Evolutionary conservation across 2,888 invertebrate species (phyloP).

Genomic region (Clanis bilineata): DNA sequence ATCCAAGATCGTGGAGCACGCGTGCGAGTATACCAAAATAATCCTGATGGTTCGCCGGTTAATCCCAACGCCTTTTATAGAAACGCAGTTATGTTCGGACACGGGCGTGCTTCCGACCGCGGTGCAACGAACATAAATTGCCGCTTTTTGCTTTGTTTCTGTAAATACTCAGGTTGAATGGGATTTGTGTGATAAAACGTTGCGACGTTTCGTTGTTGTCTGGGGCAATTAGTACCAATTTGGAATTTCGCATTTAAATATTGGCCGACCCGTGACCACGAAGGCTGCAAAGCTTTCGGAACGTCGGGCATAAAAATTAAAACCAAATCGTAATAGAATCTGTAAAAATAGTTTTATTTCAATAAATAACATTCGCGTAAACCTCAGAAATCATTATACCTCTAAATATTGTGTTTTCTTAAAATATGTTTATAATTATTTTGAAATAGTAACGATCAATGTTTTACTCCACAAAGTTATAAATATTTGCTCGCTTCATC

Average conservation of each 20-base stretch:
- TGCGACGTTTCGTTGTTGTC: neutral
- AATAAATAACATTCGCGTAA: no score
- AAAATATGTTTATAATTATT: no score
- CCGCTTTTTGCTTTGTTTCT: slow-evolving; percentile 11
- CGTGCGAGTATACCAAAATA: slow-evolving; percentile 21
- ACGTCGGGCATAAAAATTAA: no score
- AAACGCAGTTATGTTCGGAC: slow-evolving; percentile 14
- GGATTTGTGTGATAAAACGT: neutral
- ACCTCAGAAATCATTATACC: no score
- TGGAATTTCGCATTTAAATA: no score
- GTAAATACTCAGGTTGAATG: neutral
- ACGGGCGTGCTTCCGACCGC: slow-evolving; percentile 13
- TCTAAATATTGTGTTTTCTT: no score
- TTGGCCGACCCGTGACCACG: no score
- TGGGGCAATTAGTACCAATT: neutral
- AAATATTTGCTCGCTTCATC: neutral
- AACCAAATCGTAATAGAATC: no score
- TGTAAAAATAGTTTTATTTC: no score
- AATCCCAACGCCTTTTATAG: slow-evolving; percentile 24
- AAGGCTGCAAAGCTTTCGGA: no score
- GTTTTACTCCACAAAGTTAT: no score
- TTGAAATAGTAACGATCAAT: no score
- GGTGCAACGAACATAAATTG: slow-evolving; percentile 6
- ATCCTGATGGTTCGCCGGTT: slow-evolving; percentile 19
- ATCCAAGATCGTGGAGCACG: slow-evolving; percentile 34